Percentiles rank a stretch among this genome's conserved stretches.
These are phyloP conservation scores for Schrankia costaestrigalis DNA, from an alignment of 2,888 invertebrate species.

Conservation along the genomic window DNA sequence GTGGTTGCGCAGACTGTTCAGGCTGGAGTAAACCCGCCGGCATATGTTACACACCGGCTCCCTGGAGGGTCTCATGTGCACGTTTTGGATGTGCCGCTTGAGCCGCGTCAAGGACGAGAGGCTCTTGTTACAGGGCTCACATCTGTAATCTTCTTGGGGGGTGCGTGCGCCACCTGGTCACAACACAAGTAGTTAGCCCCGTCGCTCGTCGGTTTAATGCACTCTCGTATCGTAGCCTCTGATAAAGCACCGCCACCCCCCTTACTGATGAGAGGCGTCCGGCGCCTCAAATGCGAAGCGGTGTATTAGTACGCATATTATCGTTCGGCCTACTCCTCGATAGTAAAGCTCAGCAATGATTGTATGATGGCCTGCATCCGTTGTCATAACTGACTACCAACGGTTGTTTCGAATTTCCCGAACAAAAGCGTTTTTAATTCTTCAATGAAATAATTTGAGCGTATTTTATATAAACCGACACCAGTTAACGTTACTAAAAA, in stretches of 20 bases:
- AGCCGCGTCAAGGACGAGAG: slow-evolving; percentile 92
- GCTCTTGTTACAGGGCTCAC: slow-evolving; percentile 95
- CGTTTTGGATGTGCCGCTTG: slow-evolving; percentile 95
- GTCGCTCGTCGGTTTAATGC: slow-evolving; percentile 70
- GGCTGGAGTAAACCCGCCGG: slow-evolving; percentile 94
- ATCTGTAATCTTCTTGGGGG: slow-evolving; percentile 93
- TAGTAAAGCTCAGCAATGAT: slow-evolving; percentile 61
- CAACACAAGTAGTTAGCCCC: slow-evolving; percentile 80
- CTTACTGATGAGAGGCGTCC: slow-evolving; percentile 65
- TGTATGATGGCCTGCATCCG: slow-evolving; percentile 43
- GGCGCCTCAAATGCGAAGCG: slow-evolving; percentile 67
- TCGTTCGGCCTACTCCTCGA: slow-evolving; percentile 52
- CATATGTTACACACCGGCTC: slow-evolving; percentile 96
- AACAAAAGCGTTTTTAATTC: slow-evolving; percentile 67
- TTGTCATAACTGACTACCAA: slow-evolving; percentile 45
- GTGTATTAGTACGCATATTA: slow-evolving; percentile 63
- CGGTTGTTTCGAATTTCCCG: slow-evolving; percentile 59
- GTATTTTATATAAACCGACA: slow-evolving; percentile 66
- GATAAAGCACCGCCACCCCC: slow-evolving; percentile 80
- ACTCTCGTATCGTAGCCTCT: slow-evolving; percentile 77
- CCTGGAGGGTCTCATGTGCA: slow-evolving; percentile 93
- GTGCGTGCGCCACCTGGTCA: slow-evolving; percentile 87
- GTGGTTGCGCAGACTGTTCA: slow-evolving; percentile 94
- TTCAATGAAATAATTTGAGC: slow-evolving; percentile 67
- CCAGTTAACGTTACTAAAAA: slow-evolving; percentile 67